Percentiles rank a stretch among this genome's conserved stretches.
These are phyloP conservation scores for Simalia tracyae DNA, from an alignment of 2,797 vertebrate species.

Conservation along the genomic window DNA sequence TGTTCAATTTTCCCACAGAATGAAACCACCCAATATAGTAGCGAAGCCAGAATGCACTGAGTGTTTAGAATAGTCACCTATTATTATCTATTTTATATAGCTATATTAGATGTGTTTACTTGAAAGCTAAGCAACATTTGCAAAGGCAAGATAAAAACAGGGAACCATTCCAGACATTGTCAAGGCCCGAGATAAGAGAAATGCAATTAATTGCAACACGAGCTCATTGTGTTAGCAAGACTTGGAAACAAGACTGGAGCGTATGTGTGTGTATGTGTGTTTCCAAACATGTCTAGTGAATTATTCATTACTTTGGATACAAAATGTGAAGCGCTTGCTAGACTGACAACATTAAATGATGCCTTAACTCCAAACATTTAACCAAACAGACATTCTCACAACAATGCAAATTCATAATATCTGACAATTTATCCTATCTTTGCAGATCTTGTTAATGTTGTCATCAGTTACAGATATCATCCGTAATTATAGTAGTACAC, in stretches of 20 bases:
- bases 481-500: constrained; percentile 20
- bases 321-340: not conserved
- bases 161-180: not conserved
- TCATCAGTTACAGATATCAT: constrained; percentile 14
- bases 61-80: not conserved
- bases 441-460: constrained; percentile 26
- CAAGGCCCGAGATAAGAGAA: constrained; percentile 18
- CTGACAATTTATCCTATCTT: constrained; percentile 8
- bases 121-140: constrained; percentile 8
- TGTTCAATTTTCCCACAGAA: not conserved
- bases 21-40: not conserved
- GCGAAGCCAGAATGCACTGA: not conserved
- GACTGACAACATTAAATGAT: constrained; percentile 29
- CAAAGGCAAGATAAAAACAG: constrained; percentile 2
- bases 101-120: constrained; percentile 1
- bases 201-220: constrained; percentile 20
- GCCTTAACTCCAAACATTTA: constrained; percentile 7
- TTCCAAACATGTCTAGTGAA: not conserved
- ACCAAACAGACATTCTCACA: not conserved
- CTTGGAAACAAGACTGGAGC: not conserved
- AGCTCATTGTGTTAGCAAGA: constrained; percentile 20
- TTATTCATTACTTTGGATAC: not conserved
- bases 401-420: constrained; percentile 11
- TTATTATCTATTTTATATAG: not conserved
- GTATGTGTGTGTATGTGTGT: not conserved